A percentile compares a stretch with the other conserved stretches of the same genome.
These are phyloP conservation scores for Brachionus paranguensis DNA, from an alignment of 1,140 invertebrate species.

Conservation along the genomic window DNA sequence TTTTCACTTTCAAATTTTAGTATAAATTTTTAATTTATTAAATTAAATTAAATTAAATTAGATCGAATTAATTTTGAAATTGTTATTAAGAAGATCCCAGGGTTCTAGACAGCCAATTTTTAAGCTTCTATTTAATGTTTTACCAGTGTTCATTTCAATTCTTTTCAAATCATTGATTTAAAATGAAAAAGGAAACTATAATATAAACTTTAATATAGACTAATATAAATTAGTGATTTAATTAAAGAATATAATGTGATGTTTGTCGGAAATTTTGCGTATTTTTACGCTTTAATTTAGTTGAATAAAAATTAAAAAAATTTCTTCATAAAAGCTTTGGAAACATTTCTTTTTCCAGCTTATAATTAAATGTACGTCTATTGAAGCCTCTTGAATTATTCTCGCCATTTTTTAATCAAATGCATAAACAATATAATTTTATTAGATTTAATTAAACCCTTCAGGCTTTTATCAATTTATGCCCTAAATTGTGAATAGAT, in stretches of 20 bases:
- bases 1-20: no score
- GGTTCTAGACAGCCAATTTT: background rate
- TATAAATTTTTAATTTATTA: no score
- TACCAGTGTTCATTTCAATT: background rate
- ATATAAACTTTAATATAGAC: no score
- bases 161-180: no score
- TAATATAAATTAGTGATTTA: no score
- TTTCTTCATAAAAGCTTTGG: background rate
- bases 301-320: background rate
- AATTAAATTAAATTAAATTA: no score
- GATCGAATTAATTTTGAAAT: no score
- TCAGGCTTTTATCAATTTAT: background rate
- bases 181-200: no score
- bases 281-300: no score
- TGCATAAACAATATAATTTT: background rate
- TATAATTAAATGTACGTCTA: background rate
- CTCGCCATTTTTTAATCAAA: background rate
- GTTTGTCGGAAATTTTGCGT: background rate
- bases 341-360: background rate
- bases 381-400: background rate
- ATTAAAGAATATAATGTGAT: no score
- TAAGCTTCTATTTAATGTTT: background rate
- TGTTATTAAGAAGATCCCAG: no score
- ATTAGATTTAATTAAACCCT: background rate
- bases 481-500: background rate